phyloP scores from a whole-genome alignment of 1,140 invertebrate species.

The Drosophila nigromelanica region DNA sequence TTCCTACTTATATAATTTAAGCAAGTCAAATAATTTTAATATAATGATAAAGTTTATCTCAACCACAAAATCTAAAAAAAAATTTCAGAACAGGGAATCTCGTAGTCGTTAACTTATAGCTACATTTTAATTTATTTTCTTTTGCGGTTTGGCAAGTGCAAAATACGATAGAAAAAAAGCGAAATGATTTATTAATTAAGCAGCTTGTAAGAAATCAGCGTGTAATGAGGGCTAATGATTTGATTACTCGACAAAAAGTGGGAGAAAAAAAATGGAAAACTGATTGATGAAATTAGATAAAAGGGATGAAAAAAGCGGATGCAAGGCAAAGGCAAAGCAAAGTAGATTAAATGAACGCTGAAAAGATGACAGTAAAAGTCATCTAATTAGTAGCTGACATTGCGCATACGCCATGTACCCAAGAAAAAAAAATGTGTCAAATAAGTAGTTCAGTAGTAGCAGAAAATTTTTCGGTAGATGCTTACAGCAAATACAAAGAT shows the following conservation, averaged over 20 bases:
- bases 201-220: slow-evolving; percentile 43
- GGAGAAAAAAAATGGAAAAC: slow-evolving; percentile 31
- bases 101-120: background rate
- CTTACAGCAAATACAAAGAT: background rate
- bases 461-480: background rate
- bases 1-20: too few species aligned
- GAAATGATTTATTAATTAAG: slow-evolving; percentile 74
- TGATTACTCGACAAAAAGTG: slow-evolving; percentile 60
- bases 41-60: too few species aligned
- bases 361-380: slow-evolving; percentile 25
- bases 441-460: background rate
- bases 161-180: slow-evolving; percentile 22
- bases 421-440: background rate
- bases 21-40: too few species aligned
- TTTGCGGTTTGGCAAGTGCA: background rate
- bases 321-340: slow-evolving; percentile 4
- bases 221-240: slow-evolving; percentile 74
- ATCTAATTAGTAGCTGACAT: slow-evolving; percentile 49
- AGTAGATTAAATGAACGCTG: slow-evolving; percentile 3
- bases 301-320: slow-evolving; percentile 1
- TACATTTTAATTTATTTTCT: slow-evolving; percentile 4
- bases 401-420: slow-evolving; percentile 25
- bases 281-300: slow-evolving; percentile 11
- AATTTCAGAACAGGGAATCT: background rate
- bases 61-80: too few species aligned